Percentiles rank a stretch among this genome's conserved stretches.
Conservation (phyloP, 1,140 invertebrate species). For the Meloidogyne exigua region DNA sequence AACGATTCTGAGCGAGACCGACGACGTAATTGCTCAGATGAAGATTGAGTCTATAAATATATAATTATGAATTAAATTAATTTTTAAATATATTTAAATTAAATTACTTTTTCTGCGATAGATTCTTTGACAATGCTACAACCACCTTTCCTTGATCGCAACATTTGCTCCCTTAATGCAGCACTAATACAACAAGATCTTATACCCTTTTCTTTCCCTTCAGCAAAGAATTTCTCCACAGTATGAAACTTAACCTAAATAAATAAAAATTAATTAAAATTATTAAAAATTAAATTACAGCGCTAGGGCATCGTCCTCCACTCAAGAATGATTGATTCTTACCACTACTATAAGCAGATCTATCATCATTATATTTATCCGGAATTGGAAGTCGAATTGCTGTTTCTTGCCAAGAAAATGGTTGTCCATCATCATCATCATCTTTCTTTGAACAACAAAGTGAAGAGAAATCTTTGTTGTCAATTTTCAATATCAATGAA, state of each 20-base stretch:
- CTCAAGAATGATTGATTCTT: not conserved
- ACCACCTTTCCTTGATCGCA: not conserved
- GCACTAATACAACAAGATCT: not conserved
- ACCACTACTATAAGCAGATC: not conserved
- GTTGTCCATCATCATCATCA: not conserved
- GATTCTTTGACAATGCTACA: conserved; percentile 4
- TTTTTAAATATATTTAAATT: not conserved
- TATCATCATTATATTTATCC: not conserved
- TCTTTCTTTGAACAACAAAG: too few species aligned
- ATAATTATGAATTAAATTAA: too few species aligned
- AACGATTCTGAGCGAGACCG: not conserved
- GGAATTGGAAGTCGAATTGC: not conserved
- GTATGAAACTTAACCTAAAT: not conserved
- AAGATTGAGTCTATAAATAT: not conserved
- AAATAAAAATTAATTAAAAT: not conserved
- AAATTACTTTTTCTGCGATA: not conserved
- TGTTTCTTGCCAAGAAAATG: not conserved
- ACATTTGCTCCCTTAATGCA: not conserved
- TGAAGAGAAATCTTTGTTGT: not conserved
- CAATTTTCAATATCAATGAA: not conserved
- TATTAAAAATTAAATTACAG: not conserved
- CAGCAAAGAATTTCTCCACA: not conserved
- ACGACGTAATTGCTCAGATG: not conserved
- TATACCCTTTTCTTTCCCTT: not conserved
- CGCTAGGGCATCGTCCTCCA: not conserved